phyloP scores from a whole-genome alignment of 1,140 invertebrate genomes.

The Temnothorax longispinosus region DNA sequence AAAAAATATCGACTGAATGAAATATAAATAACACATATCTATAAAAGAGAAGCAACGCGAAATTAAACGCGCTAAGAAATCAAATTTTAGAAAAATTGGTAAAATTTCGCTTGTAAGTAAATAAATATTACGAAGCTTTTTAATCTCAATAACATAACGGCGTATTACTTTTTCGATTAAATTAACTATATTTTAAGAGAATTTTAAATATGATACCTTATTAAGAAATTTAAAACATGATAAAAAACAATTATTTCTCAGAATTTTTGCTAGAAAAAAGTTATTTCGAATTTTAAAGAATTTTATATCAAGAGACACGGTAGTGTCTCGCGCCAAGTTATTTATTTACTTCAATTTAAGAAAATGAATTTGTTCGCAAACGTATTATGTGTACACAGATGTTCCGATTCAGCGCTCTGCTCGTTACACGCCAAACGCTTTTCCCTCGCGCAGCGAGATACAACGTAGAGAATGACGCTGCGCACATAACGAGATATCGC shows the following conservation, averaged over 20 bases:
- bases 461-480: background rate
- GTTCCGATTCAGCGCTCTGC: background rate
- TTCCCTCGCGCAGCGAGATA: background rate
- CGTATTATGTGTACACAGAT: background rate
- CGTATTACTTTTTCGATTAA: background rate
- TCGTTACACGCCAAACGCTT: background rate
- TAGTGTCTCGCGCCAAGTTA: background rate
- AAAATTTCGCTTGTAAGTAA: background rate
- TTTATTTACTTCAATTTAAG: background rate
- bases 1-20: background rate
- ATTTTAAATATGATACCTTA: background rate
- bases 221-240: background rate
- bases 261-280: background rate
- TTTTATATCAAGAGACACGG: background rate
- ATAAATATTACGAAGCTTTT: background rate
- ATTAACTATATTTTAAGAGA: background rate
- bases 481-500: slow-evolving; percentile 60
- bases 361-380: background rate
- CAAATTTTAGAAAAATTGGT: background rate
- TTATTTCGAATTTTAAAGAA: background rate
- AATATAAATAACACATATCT: background rate
- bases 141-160: background rate
- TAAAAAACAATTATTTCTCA: no score
- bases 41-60: background rate
- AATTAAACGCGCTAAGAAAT: background rate